Percentiles rank a stretch among this genome's conserved stretches.
These are phyloP conservation scores for Mercenaria mercenaria DNA, from an alignment of 1,140 invertebrate genomes.

Conservation along the genomic window DNA sequence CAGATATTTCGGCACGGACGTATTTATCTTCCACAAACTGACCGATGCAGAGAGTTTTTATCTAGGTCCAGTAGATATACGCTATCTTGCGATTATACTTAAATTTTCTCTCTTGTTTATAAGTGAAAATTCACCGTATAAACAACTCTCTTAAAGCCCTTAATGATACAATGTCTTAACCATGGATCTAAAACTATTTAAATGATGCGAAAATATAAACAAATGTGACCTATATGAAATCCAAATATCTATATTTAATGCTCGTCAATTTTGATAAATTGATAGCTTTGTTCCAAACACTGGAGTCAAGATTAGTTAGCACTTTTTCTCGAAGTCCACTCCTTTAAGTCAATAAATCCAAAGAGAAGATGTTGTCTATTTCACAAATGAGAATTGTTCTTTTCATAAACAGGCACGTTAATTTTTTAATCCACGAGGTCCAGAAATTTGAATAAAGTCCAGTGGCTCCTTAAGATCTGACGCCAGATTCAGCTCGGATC, in stretches of 20 bases:
- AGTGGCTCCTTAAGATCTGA: neutral
- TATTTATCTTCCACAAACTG: slow-evolving; percentile 1
- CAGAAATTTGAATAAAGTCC: neutral
- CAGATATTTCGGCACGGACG: neutral
- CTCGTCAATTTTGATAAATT: slow-evolving; percentile 38
- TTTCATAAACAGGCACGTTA: no score
- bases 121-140: slow-evolving; percentile 7
- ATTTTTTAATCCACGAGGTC: neutral
- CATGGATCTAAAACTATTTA: slow-evolving; percentile 38
- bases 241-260: slow-evolving; percentile 42
- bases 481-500: neutral
- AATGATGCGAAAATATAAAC: slow-evolving; percentile 52
- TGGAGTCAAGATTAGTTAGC: neutral
- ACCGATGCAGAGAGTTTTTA: neutral
- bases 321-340: no score
- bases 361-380: no score
- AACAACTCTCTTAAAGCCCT: neutral
- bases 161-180: neutral
- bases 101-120: slow-evolving; percentile 47
- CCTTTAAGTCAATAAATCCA: no score
- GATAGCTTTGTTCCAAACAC: neutral
- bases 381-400: no score
- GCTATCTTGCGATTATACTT: slow-evolving; percentile 24
- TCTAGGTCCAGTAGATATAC: slow-evolving; percentile 25
- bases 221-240: slow-evolving; percentile 52